Evolutionary conservation across 2,113 vertebrate genomes (phyloP), one percentile per base, ranked within the genome.

Genomic region (Rostratula benghalensis): DNA sequence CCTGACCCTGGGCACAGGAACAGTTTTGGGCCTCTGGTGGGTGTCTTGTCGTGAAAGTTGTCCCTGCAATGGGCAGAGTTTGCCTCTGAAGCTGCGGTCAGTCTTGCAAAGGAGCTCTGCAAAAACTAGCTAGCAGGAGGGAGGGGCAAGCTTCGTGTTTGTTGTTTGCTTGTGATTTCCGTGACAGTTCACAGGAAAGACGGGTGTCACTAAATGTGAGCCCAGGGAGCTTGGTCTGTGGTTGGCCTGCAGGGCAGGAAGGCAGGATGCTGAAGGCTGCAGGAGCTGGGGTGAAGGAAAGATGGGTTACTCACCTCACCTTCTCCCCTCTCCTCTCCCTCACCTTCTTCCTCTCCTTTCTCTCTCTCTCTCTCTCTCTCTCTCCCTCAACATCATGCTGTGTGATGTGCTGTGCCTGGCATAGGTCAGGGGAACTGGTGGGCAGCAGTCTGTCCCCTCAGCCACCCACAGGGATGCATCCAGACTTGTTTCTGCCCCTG

Each of bases 121-220:
- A 5, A 11, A 22, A 78, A 46, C 67, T 30, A 3, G 25, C 67
- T 30, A 3, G 25, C 1, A 13, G 68, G 35, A 86, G 61, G 84
- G 73, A 83, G 51, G 41, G 69, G 8, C 0, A 9, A 92, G 69
- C n/a, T 65, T 57, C 3, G 5, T 43, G 60, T 68, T 89, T 77
- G 63, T 57, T 89, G 27, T 63, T 94, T 90, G 69, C 69, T 68
- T 8, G 35, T 82, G 83, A 90, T 91, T 96, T 95, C 87, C 43
- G 24, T 60, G 76, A 27, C 28, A 37, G 57, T 77, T 94, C 27
- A 57, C 50, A 75, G 79, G 71, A 71, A 67, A 76, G 71, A 45
- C 39, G 24, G 60, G 23, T 94, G 78, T 70, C 87, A 74, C 57
- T 53, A 48, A 87, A 30, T 13, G 71, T 13, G 70, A 90, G 78